Evolutionary conservation across 2,888 invertebrate species (phyloP).

Genomic region (Elegia similella): DNA sequence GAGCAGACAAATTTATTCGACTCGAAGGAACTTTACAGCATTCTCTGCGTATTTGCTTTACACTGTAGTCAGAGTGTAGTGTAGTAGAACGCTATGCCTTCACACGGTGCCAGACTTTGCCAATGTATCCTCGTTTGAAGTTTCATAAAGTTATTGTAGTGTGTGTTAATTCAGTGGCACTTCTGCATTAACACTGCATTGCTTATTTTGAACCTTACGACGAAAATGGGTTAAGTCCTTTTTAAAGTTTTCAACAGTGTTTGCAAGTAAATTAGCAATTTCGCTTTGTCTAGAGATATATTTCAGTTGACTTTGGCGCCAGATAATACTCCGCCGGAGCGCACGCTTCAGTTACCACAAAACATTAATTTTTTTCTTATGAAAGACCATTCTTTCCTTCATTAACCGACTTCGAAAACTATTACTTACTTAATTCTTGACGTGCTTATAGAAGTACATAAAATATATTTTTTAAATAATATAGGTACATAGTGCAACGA

Average conservation of each 20-base stretch:
- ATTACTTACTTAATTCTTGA: no score
- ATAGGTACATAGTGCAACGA: no score
- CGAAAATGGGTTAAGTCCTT: slow-evolving; percentile 9
- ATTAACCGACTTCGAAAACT: no score
- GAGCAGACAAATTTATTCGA: slow-evolving; percentile 11
- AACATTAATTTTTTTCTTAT: slow-evolving; percentile 13
- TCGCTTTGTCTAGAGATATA: slow-evolving; percentile 10
- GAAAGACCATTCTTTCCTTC: background rate
- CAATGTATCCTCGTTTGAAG: slow-evolving; percentile 18
- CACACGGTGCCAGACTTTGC: slow-evolving; percentile 14
- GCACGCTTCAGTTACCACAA: slow-evolving; percentile 14
- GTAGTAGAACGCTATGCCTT: slow-evolving; percentile 5
- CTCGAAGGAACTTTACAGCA: slow-evolving; percentile 2
- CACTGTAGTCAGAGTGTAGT: slow-evolving; percentile 2
- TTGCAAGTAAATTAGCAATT: slow-evolving; percentile 16
- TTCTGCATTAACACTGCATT: slow-evolving; percentile 6
- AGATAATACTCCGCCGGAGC: slow-evolving; percentile 9
- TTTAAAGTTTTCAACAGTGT: slow-evolving; percentile 7
- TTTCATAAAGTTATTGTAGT: slow-evolving; percentile 17
- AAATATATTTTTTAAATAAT: no score
- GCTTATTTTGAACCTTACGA: slow-evolving; percentile 15
- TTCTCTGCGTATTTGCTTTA: background rate
- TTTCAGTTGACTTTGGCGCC: slow-evolving; percentile 13
- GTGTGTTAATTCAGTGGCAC: slow-evolving; percentile 15
- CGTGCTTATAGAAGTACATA: no score